Base-by-base conservation (phyloP, 2,113 vertebrate species). In the Sebastes schlegelii region DNA sequence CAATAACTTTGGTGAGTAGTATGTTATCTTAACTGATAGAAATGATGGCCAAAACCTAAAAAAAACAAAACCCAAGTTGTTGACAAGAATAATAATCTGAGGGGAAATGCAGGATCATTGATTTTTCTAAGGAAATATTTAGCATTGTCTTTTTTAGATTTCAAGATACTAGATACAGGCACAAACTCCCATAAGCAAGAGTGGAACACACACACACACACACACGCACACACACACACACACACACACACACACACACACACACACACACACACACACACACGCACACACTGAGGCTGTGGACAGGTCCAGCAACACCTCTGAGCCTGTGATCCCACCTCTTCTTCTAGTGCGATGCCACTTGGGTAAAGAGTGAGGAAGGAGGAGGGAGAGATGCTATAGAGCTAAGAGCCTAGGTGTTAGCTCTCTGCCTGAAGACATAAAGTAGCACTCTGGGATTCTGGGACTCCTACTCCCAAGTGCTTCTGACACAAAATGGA, bases 361-460 rank as follows among this genome's bases (percentile, higher is more conserved):
- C 71, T 43, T 76, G 82, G 74, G 86, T 87, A 84, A 90, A 82
- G 86, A 77, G 91, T 80, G 86, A 87, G 82, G 85, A 83, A 73
- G 84, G 40, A 89, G 86, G 69, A 67, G 88, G 75, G 77, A 57
- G 87, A 51, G 57, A 85, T 88, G 93, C 78, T 88, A 95, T 92
- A 46, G 93, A 95, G 88, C 93, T 94, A 94, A 94, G 91, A 92
- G 92, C 85, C 87, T 91, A 89, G 88, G 92, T 93, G 92, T 93
- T 88, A 91, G 70, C 81, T 89, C 73, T 81, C 45, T 61, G 89
- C 92, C 91, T 46, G 60, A 86, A 91, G 94, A 94, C 92, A 94
- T 75, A 72, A 92, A 91, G 89, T 83, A 83, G 87, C 93, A 58
- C 88, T 94, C 90, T 91, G 82, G 84, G 80, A 90, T 64, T 57